Evolutionary conservation across 2,888 invertebrate species (phyloP).

Genomic region (Torymus auratus): DNA sequence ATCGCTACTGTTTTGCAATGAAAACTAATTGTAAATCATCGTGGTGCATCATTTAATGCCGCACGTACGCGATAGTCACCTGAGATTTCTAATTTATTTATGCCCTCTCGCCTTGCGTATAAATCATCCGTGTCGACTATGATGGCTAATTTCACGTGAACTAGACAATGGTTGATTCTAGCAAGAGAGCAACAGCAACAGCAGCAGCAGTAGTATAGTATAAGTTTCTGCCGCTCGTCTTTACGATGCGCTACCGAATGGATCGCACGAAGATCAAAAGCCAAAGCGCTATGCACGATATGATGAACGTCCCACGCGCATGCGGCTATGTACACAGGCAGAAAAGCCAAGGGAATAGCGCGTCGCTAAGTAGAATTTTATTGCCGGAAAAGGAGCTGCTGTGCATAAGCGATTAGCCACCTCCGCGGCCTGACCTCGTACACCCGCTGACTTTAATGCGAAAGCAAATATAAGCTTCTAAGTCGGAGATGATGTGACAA

Average conservation of each 20-base stretch:
- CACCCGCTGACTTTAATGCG: constrained; percentile 58
- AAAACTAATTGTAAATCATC: constrained; percentile 28
- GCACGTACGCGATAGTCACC: not conserved
- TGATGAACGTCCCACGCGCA: not conserved
- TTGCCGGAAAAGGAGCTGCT: constrained; percentile 70
- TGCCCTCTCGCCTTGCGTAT: constrained; percentile 14
- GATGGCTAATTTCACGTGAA: constrained; percentile 33
- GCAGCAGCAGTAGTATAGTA: not conserved
- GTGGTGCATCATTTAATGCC: constrained; percentile 11
- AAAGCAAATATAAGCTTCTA: constrained; percentile 16
- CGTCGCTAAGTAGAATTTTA: constrained; percentile 69
- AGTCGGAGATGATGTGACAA: constrained; percentile 21
- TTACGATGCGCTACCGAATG: constrained; percentile 48
- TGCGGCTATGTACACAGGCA: not conserved
- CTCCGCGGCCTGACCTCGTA: constrained; percentile 58
- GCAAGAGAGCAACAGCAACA: not conserved
- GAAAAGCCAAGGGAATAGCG: constrained; percentile 53
- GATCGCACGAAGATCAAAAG: constrained; percentile 49
- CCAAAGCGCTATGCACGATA: not conserved
- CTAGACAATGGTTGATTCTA: constrained; percentile 40
- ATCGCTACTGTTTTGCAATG: constrained; percentile 15
- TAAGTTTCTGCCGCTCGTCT: not conserved
- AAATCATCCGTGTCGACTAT: constrained; percentile 24
- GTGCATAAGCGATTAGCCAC: constrained; percentile 73
- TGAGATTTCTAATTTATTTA: constrained; percentile 52